phyloP scores from a whole-genome alignment of 2,113 vertebrate genomes.

The Girardinichthys multiradiatus region DNA sequence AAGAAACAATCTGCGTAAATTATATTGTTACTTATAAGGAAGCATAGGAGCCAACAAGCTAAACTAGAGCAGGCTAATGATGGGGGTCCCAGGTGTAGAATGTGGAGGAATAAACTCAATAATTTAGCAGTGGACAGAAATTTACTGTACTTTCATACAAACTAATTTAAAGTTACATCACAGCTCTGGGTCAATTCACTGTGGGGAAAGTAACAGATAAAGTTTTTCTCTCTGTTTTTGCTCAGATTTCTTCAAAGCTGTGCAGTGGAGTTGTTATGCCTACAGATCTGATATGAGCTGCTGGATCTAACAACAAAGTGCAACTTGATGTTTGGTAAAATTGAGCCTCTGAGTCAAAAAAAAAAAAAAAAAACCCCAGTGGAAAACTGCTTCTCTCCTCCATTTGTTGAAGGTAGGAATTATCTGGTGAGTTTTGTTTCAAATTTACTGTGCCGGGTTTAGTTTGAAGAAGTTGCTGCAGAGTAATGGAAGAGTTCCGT shows the following conservation, averaged over 20 bases:
- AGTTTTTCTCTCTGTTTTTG: constrained; percentile 24
- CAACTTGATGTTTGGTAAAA: constrained; percentile 58
- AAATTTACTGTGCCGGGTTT: constrained; percentile 55
- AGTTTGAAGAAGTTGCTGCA: constrained; percentile 34
- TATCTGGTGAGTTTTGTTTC: constrained; percentile 55
- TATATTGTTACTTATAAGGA: not conserved
- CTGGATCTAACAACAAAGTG: constrained; percentile 51
- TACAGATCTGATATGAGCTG: constrained; percentile 43
- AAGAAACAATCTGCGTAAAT: not conserved
- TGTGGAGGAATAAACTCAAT: constrained; percentile 7
- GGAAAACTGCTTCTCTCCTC: constrained; percentile 48
- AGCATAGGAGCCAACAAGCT: not conserved
- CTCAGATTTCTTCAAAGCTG: constrained; percentile 37
- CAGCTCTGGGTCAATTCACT: not conserved
- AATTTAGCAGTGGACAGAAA: constrained; percentile 19
- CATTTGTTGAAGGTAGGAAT: constrained; percentile 39
- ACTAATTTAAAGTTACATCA: constrained; percentile 15
- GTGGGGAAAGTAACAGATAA: not conserved
- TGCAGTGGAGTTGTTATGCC: constrained; percentile 49
- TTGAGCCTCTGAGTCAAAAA: constrained; percentile 57
- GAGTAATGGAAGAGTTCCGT: constrained; percentile 40
- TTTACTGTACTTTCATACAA: constrained; percentile 5
- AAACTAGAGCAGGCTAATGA: not conserved
- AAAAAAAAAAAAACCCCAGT: constrained; percentile 32
- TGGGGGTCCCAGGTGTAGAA: not conserved